Conservation (phyloP, 2,888 invertebrate species). For the Ametastegia equiseti region DNA sequence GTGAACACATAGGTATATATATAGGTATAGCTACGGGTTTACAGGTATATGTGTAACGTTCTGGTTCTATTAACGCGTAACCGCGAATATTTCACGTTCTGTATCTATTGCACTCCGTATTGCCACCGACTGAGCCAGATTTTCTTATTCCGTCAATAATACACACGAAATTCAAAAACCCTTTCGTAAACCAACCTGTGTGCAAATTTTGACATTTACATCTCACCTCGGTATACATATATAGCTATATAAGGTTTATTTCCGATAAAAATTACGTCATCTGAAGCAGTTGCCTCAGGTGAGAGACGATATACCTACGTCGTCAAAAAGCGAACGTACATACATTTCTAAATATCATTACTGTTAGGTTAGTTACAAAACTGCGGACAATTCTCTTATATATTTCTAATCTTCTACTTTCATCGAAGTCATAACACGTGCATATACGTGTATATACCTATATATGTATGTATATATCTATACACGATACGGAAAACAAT, state of each 20-base stretch:
- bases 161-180: not conserved
- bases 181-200: conserved; percentile 1
- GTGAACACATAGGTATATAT: not conserved
- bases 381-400: not conserved
- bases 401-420: conserved; percentile 23
- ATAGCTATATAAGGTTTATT: too few species aligned
- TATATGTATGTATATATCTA: not conserved
- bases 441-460: too few species aligned
- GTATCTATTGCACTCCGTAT: not conserved
- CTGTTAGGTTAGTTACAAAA: conserved; percentile 29
- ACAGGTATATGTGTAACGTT: not conserved
- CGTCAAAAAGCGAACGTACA: not conserved
- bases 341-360: not conserved
- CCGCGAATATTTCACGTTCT: conserved; percentile 27
- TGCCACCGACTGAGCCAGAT: not conserved
- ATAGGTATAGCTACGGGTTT: not conserved
- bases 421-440: conserved; percentile 10
- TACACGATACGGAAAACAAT: conserved; percentile 29
- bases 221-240: not conserved
- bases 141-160: not conserved
- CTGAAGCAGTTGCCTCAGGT: too few species aligned
- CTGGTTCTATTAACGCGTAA: conserved; percentile 40
- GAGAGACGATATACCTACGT: too few species aligned
- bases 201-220: not conserved
- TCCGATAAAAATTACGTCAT: conserved; percentile 8